These are phyloP conservation scores for Heliconius cydno DNA, from an alignment of 2,888 invertebrate species.

Conservation along the genomic window DNA sequence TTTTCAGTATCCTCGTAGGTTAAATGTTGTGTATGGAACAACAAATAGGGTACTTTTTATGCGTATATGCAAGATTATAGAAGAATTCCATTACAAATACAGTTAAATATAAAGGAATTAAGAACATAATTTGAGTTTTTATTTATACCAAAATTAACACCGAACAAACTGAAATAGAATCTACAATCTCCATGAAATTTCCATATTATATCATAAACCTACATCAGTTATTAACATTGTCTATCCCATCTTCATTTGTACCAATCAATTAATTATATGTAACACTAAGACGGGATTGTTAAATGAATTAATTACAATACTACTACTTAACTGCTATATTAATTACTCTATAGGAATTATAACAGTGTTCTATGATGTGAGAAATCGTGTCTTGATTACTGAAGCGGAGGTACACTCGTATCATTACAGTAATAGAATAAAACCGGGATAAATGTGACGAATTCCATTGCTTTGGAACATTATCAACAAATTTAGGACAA, in stretches of 20 bases:
- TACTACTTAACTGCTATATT: slow-evolving; percentile 17
- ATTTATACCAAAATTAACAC: neutral
- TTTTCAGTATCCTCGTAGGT: too few species aligned
- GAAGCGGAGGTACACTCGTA: neutral
- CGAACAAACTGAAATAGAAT: neutral
- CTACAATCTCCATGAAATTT: neutral
- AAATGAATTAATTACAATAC: slow-evolving; percentile 20
- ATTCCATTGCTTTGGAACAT: too few species aligned
- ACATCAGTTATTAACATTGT: neutral
- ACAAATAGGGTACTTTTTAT: too few species aligned
- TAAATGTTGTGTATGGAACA: too few species aligned
- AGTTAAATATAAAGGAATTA: too few species aligned
- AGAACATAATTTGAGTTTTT: too few species aligned
- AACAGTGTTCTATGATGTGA: neutral
- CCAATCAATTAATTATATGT: neutral
- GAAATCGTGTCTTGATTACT: slow-evolving; percentile 4
- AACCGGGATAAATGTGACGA: too few species aligned
- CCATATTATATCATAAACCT: neutral
- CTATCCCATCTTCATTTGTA: neutral
- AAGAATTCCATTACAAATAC: too few species aligned
- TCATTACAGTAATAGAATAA: too few species aligned
- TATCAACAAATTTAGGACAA: too few species aligned
- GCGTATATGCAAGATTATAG: too few species aligned
- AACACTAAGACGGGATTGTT: neutral
- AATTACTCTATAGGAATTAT: slow-evolving; percentile 8